Percentiles rank a stretch among this genome's conserved stretches.
These are phyloP conservation scores for Chunga burmeisteri DNA, from an alignment of 2,113 vertebrate genomes.

Conservation along the genomic window DNA sequence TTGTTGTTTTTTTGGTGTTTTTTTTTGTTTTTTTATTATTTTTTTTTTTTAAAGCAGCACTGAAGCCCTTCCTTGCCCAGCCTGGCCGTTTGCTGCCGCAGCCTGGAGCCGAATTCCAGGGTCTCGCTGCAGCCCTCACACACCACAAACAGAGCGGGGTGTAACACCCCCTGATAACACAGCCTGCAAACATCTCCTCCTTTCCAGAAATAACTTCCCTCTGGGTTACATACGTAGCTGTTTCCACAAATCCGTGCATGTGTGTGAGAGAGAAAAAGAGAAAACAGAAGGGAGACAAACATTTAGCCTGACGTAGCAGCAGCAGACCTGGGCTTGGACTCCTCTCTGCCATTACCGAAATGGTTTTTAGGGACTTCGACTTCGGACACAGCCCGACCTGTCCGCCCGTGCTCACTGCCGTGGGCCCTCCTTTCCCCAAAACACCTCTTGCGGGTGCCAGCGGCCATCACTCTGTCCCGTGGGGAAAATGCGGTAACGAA, in stretches of 20 bases:
- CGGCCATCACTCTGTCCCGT: accelerated
- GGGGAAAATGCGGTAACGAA: neutral
- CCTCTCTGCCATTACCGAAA: neutral
- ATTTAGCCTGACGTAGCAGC: neutral
- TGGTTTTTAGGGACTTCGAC: neutral
- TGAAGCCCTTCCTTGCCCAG: neutral
- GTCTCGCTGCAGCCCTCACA: accelerated
- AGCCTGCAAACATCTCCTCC: neutral
- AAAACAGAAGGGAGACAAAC: neutral
- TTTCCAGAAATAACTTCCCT: neutral
- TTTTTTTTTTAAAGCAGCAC: neutral
- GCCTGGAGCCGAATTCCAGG: neutral
- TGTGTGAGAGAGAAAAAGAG: neutral
- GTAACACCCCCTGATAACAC: neutral
- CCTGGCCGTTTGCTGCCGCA: neutral
- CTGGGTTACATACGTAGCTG: neutral
- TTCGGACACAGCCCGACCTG: neutral
- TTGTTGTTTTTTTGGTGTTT: neutral
- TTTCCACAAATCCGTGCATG: accelerated
- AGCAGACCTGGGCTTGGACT: neutral
- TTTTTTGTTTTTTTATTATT: neutral
- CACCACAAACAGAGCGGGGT: neutral
- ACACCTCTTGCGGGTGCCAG: neutral
- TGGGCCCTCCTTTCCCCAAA: neutral
- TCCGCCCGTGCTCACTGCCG: accelerated